Conservation (phyloP, 1,140 invertebrate species). For the Rhopalosiphum maidis region DNA sequence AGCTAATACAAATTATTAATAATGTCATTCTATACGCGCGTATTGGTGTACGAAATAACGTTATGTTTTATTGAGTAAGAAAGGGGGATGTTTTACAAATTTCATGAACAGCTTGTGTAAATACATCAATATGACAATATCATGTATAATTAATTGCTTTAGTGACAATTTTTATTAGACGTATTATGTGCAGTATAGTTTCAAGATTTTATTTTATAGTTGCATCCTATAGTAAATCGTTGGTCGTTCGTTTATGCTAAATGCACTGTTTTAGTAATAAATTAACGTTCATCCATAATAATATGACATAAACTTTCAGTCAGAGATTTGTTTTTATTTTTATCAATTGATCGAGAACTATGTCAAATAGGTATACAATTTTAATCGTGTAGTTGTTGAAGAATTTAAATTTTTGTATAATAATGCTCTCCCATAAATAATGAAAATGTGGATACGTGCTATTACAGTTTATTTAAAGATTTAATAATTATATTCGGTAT, state of each 20-base stretch:
- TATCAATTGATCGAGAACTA: too few species aligned
- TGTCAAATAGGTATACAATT: not conserved
- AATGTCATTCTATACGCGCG: not conserved
- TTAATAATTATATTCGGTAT: not conserved
- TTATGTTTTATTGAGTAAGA: not conserved
- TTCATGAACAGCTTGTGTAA: not conserved
- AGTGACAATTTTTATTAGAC: not conserved
- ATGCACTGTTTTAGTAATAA: not conserved
- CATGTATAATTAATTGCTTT: not conserved
- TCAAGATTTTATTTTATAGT: not conserved
- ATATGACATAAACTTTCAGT: not conserved
- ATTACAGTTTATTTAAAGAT: too few species aligned
- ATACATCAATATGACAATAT: too few species aligned
- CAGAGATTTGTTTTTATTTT: too few species aligned
- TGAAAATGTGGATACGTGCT: too few species aligned
- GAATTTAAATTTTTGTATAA: not conserved
- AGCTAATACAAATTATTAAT: not conserved
- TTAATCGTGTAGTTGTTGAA: not conserved
- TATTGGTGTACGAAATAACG: not conserved
- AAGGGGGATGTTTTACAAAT: not conserved
- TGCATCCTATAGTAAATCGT: not conserved
- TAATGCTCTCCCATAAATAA: too few species aligned
- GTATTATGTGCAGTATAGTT: not conserved
- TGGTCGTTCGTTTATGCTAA: not conserved
- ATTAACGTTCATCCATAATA: not conserved